Base-by-base conservation (phyloP, 2,797 vertebrate species). In the Thripadectes ignobilis region DNA sequence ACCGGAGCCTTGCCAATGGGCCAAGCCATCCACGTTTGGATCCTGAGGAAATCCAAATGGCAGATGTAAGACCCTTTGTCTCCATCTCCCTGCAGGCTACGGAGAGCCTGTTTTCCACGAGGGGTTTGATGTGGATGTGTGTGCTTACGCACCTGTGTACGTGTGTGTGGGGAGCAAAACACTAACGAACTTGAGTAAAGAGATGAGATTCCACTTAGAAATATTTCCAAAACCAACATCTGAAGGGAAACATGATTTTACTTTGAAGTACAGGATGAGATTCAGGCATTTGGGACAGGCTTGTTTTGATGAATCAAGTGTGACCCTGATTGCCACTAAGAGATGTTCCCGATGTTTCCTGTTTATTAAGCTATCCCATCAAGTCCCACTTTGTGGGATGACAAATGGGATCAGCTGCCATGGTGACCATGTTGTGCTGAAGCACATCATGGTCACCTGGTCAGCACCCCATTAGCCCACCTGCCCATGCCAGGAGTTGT, bases 11-110 rank as follows among this genome's bases (percentile, higher is more conserved):
- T 88, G 98, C 99, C 3, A 99, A 99, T 0, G 99, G 99, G 97
- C 99, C 99, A 91, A 99, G 99, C 98, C 99, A 99, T 96, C 99
- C 99, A 30, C 99, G 99, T 92, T 98, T 99, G 62, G 99, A 99
- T 96, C 99, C 99, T 3, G 99, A 99, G 97, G 99, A 99, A 96
- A 99, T 99, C 97, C 99, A 99, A 71, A 99, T 99, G 99, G 98
- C 98, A 67, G 99, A 99, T 54, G 99, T 99, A 98, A 97, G 99
- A 86, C 32, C 24, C 41, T 87, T 61, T 54, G 52, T 77, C 61
- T 92, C 69, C 67, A 4, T 51, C 77, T 88, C 66, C 27, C 51
- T 77, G 49, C 39, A 14, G 46, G 59, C 51, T 71, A 1, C 81
- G 38, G 73, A 61, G 32, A 26, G 49, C 19, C 45, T 75, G 7